Evolutionary conservation across 1,140 invertebrate genomes (phyloP).

Genomic region (Lordiphosa stackelbergi): DNA sequence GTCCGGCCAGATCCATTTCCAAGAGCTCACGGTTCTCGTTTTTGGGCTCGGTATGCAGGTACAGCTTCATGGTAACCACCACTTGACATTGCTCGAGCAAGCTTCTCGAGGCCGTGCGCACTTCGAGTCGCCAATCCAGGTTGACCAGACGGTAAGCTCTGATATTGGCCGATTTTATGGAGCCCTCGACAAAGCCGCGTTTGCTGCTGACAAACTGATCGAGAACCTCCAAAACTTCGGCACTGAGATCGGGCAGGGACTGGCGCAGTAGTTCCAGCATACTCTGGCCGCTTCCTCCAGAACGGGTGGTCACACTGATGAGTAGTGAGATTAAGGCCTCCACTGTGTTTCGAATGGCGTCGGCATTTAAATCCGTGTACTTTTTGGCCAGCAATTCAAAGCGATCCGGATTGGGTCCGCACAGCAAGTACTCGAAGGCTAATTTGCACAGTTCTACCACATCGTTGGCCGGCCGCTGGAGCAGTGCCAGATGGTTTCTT

Average conservation of each 20-base stretch:
- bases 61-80: slow-evolving; percentile 64
- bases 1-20: slow-evolving; percentile 28
- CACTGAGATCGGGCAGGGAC: slow-evolving; percentile 42
- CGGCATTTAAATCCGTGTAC: slow-evolving; percentile 24
- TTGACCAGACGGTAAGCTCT: slow-evolving; percentile 64
- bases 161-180: slow-evolving; percentile 72
- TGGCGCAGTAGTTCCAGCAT: slow-evolving; percentile 28
- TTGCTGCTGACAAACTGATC: slow-evolving; percentile 69
- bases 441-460: slow-evolving; percentile 66
- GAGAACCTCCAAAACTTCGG: slow-evolving; percentile 54
- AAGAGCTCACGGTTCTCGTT: slow-evolving; percentile 68
- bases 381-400: slow-evolving; percentile 58
- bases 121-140: slow-evolving; percentile 70
- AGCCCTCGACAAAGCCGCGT: slow-evolving; percentile 64
- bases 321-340: slow-evolving; percentile 67
- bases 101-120: slow-evolving; percentile 57
- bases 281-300: slow-evolving; percentile 15
- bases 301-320: slow-evolving; percentile 58
- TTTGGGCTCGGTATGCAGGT: slow-evolving; percentile 68
- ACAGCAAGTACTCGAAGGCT: slow-evolving; percentile 67
- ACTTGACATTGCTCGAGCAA: slow-evolving; percentile 55
- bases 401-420: slow-evolving; percentile 51
- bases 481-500: slow-evolving; percentile 46
- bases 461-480: slow-evolving; percentile 46
- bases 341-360: slow-evolving; percentile 44